Conservation (phyloP, 2,797 vertebrate genomes). For the Cichlasoma orientale region DNA sequence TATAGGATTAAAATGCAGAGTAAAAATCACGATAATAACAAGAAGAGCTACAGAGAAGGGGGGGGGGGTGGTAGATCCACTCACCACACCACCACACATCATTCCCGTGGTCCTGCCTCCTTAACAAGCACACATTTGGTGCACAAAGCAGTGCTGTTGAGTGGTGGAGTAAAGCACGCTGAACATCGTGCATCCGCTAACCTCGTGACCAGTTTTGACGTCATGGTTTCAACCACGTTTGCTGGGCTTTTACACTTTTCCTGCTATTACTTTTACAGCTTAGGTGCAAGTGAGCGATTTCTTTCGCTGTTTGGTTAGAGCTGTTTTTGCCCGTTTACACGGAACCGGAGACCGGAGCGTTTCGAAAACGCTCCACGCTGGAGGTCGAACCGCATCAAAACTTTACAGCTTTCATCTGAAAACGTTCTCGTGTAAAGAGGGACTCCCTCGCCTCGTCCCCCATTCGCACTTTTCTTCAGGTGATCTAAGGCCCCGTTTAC, state of each 20-base stretch:
- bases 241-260: background rate
- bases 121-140: background rate
- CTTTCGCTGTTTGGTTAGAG: background rate
- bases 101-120: conserved; percentile 33
- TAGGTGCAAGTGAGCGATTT: background rate
- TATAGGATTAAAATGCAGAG: conserved; percentile 33
- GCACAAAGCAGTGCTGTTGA: conserved; percentile 14
- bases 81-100: conserved; percentile 45
- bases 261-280: background rate
- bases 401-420: no score
- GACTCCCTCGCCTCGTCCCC: no score
- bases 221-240: background rate
- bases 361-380: no score
- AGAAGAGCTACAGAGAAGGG: conserved; percentile 32
- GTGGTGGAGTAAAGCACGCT: conserved; percentile 11
- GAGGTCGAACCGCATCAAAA: no score
- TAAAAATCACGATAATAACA: conserved; percentile 42
- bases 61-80: conserved; percentile 37
- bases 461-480: no score
- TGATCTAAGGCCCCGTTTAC: no score
- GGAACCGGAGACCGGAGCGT: no score
- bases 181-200: background rate
- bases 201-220: background rate
- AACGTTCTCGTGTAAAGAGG: no score
- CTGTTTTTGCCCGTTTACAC: no score